Percentiles rank a stretch among this genome's conserved stretches.
phyloP scores from a whole-genome alignment of 2,888 invertebrate species.

The Spilosoma lubricipeda region DNA sequence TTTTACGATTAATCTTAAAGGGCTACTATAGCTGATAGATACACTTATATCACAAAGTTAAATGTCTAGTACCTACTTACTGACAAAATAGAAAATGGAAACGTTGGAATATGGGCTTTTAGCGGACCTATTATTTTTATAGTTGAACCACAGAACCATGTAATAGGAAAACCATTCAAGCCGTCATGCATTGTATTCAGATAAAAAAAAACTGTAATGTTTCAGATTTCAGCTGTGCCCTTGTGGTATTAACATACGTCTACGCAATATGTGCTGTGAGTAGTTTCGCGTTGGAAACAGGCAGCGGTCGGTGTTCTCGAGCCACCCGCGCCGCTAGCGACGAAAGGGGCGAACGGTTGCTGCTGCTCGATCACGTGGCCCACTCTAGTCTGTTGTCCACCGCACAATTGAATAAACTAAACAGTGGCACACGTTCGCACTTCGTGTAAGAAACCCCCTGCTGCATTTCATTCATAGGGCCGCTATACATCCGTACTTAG shows the following conservation, averaged over 20 bases:
- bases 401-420: constrained; percentile 77
- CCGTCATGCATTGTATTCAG: not conserved
- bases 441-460: constrained; percentile 66
- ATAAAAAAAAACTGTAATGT: constrained; percentile 26
- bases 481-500: constrained; percentile 32
- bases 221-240: constrained; percentile 76
- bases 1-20: no score
- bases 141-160: not conserved
- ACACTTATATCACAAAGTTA: no score
- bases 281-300: constrained; percentile 77
- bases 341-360: constrained; percentile 76
- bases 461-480: constrained; percentile 21
- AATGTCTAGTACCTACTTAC: no score
- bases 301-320: constrained; percentile 64
- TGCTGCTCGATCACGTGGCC: constrained; percentile 79
- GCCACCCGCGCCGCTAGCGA: constrained; percentile 58
- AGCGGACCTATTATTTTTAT: not conserved
- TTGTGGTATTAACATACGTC: constrained; percentile 76
- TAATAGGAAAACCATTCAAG: no score
- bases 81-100: no score
- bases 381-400: constrained; percentile 81
- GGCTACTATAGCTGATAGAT: no score
- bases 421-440: constrained; percentile 74
- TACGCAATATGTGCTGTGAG: constrained; percentile 82
- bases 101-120: no score